phyloP scores from a whole-genome alignment of 2,113 vertebrate genomes.

The Saguinus imperator region DNA sequence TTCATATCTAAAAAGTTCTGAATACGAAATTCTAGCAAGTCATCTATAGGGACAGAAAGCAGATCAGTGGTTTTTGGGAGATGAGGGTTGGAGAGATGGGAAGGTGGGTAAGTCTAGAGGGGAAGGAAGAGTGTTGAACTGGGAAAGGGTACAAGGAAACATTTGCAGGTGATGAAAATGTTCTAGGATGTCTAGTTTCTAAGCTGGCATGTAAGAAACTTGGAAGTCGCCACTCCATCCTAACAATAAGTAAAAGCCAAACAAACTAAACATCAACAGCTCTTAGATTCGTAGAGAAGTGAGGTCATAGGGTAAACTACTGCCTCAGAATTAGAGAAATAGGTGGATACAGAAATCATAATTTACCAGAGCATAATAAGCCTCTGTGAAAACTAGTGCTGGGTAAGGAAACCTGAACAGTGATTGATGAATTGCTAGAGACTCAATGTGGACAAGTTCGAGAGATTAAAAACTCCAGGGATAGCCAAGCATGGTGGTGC shows the following conservation, averaged over 20 bases:
- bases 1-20: neutral
- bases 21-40: neutral
- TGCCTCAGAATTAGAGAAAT: neutral
- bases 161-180: neutral
- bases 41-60: neutral
- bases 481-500: too few relatives aligned
- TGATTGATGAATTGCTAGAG: neutral
- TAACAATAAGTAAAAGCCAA: neutral
- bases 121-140: neutral
- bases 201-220: neutral
- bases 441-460: neutral
- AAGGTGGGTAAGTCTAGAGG: neutral
- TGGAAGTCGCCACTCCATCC: neutral
- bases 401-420: neutral
- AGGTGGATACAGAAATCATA: neutral
- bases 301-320: neutral
- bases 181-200: neutral
- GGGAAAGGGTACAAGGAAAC: neutral
- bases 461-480: neutral
- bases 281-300: neutral
- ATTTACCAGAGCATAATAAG: neutral
- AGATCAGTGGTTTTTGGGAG: neutral
- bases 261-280: neutral
- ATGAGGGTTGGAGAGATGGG: neutral
- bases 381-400: neutral